phyloP scores from a whole-genome alignment of 2,113 vertebrate species.

The Micronycteris hirsuta region DNA sequence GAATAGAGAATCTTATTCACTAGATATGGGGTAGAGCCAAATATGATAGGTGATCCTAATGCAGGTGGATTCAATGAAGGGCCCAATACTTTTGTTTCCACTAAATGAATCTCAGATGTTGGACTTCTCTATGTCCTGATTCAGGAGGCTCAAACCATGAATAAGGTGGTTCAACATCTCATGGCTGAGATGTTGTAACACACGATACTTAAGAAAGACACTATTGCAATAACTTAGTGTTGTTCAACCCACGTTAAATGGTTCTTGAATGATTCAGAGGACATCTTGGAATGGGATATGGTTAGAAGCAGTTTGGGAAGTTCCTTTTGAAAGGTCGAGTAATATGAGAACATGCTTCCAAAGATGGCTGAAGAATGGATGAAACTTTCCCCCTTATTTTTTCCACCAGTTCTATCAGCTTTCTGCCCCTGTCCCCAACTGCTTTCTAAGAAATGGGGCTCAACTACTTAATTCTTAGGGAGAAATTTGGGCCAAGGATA shows the following conservation, averaged over 20 bases:
- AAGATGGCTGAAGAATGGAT: not conserved
- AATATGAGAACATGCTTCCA: not conserved
- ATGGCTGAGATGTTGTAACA: conserved; percentile 34
- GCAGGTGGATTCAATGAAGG: not conserved
- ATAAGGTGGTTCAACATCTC: no score
- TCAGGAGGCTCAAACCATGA: not conserved
- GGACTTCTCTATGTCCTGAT: not conserved
- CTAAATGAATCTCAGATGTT: not conserved
- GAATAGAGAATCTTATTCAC: not conserved
- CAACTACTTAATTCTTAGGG: not conserved
- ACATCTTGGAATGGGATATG: conserved; percentile 13
- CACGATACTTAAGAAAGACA: conserved; percentile 5
- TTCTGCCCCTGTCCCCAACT: not conserved
- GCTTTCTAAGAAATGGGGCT: not conserved
- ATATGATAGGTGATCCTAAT: not conserved
- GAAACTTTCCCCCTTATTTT: not conserved
- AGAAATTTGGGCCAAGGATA: not conserved
- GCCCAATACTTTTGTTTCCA: not conserved
- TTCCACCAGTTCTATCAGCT: not conserved
- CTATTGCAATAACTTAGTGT: conserved; percentile 19
- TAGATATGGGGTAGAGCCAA: not conserved
- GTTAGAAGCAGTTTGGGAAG: conserved; percentile 45
- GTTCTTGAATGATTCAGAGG: conserved; percentile 51
- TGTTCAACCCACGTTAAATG: conserved; percentile 11
- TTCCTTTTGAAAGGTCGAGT: conserved; percentile 29